A percentile compares a stretch with the other conserved stretches of the same genome.
phyloP scores from a whole-genome alignment of 2,797 vertebrate genomes.

The Lithobates sylvaticus region DNA sequence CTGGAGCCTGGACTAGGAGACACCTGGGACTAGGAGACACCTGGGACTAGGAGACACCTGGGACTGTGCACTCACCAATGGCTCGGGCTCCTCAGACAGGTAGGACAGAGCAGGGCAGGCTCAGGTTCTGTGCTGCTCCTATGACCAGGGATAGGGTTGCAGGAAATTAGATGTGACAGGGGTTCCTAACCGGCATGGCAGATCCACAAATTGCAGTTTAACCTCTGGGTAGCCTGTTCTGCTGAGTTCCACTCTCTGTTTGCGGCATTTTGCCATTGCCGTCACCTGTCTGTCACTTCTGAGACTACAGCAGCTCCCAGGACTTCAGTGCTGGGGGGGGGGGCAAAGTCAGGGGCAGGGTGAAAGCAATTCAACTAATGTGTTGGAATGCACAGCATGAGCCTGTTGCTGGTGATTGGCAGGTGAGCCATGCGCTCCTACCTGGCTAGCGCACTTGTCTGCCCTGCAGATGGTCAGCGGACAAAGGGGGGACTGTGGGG shows the following conservation, averaged over 20 bases:
- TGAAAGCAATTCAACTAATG: constrained; percentile 37
- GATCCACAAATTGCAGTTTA: constrained; percentile 40
- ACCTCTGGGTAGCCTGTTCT: constrained; percentile 32
- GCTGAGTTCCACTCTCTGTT: constrained; percentile 2
- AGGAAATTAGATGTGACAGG: constrained; percentile 40
- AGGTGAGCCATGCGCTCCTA: background rate
- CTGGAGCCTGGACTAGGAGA: constrained; percentile 29
- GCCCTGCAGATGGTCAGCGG: background rate
- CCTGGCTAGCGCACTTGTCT: background rate
- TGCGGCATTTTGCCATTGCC: background rate
- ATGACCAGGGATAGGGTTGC: constrained; percentile 27
- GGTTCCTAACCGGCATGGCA: constrained; percentile 34
- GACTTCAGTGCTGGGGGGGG: constrained; percentile 4
- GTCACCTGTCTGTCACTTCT: constrained; percentile 29
- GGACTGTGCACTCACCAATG: constrained; percentile 29
- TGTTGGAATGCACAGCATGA: constrained; percentile 55
- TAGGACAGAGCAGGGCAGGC: constrained; percentile 13
- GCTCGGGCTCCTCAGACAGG: constrained; percentile 44
- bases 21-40: constrained; percentile 19
- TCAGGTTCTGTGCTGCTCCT: constrained; percentile 1
- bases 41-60: constrained; percentile 18
- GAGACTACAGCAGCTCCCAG: background rate
- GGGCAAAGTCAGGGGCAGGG: constrained; percentile 36
- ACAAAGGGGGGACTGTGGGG: background rate
- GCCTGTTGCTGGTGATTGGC: constrained; percentile 50